Percentiles rank a stretch among this genome's conserved stretches.
Conservation (phyloP, 2,888 invertebrate species). For the Megamerina dolium region DNA sequence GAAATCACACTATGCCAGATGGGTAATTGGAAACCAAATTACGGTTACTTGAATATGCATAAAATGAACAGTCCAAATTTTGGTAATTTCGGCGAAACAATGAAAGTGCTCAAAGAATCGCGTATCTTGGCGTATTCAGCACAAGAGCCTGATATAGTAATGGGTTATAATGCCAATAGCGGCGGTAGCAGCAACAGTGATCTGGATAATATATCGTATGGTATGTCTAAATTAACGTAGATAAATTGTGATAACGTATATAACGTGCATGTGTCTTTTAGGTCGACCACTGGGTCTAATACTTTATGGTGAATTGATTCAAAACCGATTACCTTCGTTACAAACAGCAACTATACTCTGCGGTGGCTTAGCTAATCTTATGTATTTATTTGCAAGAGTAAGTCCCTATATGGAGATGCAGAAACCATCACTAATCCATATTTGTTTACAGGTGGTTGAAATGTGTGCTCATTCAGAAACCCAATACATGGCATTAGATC, state of each 20-base stretch:
- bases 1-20: conserved; percentile 46
- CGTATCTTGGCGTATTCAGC: conserved; percentile 59
- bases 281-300: conserved; percentile 38
- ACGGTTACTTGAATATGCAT: conserved; percentile 36
- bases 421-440: neutral
- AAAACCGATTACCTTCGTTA: conserved; percentile 37
- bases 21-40: conserved; percentile 45
- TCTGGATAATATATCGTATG: conserved; percentile 33
- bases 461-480: conserved; percentile 54
- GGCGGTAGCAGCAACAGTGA: conserved; percentile 21
- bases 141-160: conserved; percentile 55
- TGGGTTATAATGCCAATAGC: conserved; percentile 33
- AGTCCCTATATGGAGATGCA: conserved; percentile 13
- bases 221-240: conserved; percentile 16
- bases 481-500: conserved; percentile 59
- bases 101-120: conserved; percentile 58
- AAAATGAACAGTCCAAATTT: conserved; percentile 34
- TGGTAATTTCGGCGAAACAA: conserved; percentile 34
- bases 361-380: conserved; percentile 60
- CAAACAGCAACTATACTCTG: conserved; percentile 41
- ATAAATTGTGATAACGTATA: neutral
- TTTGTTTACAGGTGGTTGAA: conserved; percentile 57
- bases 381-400: conserved; percentile 65
- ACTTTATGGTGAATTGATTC: conserved; percentile 37
- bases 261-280: conserved; percentile 3